Evolutionary conservation across 2,113 vertebrate genomes (phyloP).

Genomic region (Dromas ardeola): DNA sequence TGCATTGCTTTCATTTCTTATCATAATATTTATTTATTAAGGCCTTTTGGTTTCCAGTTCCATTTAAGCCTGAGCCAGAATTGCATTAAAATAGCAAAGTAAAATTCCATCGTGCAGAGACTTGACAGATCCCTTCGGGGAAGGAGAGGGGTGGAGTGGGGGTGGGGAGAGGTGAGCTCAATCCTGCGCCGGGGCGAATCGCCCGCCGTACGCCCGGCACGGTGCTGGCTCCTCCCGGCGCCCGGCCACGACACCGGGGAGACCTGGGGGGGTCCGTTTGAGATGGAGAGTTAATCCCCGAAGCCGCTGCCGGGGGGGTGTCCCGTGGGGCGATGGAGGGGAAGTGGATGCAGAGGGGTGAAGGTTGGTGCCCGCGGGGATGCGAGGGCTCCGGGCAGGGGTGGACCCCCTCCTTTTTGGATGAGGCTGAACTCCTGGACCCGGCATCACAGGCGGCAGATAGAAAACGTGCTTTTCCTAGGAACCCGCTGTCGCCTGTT

Average conservation of each 20-base stretch:
- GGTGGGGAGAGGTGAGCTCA: slow-evolving; percentile 63
- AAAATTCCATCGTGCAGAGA: slow-evolving; percentile 79
- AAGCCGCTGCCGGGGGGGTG: neutral
- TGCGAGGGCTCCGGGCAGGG: neutral
- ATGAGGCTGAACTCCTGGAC: neutral
- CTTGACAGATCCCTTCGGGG: slow-evolving; percentile 79
- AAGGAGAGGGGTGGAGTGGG: slow-evolving; percentile 65
- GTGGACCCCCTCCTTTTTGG: neutral
- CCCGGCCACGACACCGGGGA: rapidly evolving
- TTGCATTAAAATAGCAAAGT: slow-evolving; percentile 85
- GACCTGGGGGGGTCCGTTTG: neutral
- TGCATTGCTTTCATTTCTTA: slow-evolving; percentile 83
- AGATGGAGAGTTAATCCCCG: neutral
- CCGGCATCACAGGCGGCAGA: neutral
- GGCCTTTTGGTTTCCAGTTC: slow-evolving; percentile 80
- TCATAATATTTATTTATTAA: slow-evolving; percentile 88
- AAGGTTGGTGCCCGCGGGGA: neutral
- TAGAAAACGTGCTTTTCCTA: neutral
- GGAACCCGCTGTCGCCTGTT: neutral
- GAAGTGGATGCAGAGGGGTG: neutral
- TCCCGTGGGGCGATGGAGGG: neutral
- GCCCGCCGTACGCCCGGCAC: neutral
- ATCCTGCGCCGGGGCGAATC: neutral
- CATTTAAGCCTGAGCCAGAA: slow-evolving; percentile 82
- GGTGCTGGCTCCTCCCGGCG: neutral